Base-by-base conservation (phyloP, 2,888 invertebrate genomes). In the Lithophane socia region DNA sequence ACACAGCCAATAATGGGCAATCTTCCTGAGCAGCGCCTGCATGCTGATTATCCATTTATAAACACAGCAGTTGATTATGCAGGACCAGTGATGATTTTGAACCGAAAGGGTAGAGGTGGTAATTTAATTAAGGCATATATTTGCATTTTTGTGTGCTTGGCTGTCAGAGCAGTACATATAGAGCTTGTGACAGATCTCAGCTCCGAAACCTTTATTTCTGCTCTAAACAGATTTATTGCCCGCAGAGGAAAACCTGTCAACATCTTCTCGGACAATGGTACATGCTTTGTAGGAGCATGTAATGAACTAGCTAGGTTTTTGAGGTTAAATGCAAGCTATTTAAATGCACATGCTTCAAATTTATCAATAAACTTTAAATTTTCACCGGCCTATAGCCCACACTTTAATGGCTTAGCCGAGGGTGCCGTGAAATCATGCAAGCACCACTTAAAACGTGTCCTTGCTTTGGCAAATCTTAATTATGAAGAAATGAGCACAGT, bases 401-500 rank as follows among this genome's bases (percentile, higher is more conserved):
- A n/a, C 3, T 54, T n/a, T n/a, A n/a, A 54, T 54, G 54, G 54
- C 3, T 54, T 54, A 54, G 54, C 54, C 10, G 54, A 54, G 54
- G n/a, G n/a, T n/a, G 54, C 54, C 10, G n/a, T 54, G 10, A 54
- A 54, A 3, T 10, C 54, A 0, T n/a, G n/a, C 3, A 54, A 54
- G 10, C 54, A 54, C n/a, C 54, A 54, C 3, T 56, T 81, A n/a
- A 79, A 79, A 61, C 54, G 77, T 54, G 58, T 79, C 8, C 52
- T 84, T 16, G 58, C 44, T 10, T 54, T 70, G 42, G 29, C 77
- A 42, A 42, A 80, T 56, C 68, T 88, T 16, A 82, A 79, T 9
- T 86, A 84, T 21, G 87, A 87, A 54, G 85, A 86, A 58, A 73
- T 85, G 73, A 77, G 73, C 54, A 87, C 85, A 29, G 71, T 84